Evolutionary conservation across 2,888 invertebrate genomes (phyloP).

Genomic region (Nipponacmea schrenckii): DNA sequence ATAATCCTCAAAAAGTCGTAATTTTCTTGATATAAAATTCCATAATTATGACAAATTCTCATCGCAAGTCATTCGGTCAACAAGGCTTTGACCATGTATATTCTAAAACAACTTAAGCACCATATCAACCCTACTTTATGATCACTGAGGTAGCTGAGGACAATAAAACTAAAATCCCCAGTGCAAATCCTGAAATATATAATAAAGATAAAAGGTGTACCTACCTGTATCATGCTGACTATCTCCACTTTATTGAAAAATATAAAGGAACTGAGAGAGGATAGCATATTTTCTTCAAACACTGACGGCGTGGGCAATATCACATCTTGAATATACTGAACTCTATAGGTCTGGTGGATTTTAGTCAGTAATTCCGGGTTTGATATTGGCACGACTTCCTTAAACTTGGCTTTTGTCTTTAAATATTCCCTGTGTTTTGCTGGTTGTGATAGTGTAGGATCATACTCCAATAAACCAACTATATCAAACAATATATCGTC

Average conservation of each 20-base stretch:
- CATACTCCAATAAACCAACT: slow-evolving; percentile 97
- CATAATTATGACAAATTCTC: too few species aligned
- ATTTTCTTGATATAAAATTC: too few species aligned
- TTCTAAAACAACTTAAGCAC: too few species aligned
- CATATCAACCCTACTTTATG: too few species aligned
- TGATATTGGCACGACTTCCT: slow-evolving; percentile 86
- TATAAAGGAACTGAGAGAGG: slow-evolving; percentile 97
- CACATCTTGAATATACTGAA: slow-evolving; percentile 98
- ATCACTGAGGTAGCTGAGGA: too few species aligned
- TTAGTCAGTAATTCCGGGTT: slow-evolving; percentile 94
- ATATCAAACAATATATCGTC: slow-evolving; percentile 89
- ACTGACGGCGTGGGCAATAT: slow-evolving; percentile 98
- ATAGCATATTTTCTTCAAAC: slow-evolving; percentile 98
- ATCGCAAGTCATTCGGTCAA: too few species aligned
- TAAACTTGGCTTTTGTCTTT: slow-evolving; percentile 82
- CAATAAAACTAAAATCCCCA: too few species aligned
- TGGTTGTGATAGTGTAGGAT: slow-evolving; percentile 76
- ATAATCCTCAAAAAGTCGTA: too few species aligned
- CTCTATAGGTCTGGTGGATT: slow-evolving; percentile 99
- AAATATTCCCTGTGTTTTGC: slow-evolving; percentile 92
- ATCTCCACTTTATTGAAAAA: slow-evolving; percentile 99
- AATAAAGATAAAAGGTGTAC: slow-evolving; percentile 29
- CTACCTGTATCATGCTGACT: slow-evolving; percentile 86
- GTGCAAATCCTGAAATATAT: not conserved
- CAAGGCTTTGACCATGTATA: too few species aligned